Conservation (phyloP, 2,888 invertebrate genomes). For the Melangyna quadrimaculata region DNA sequence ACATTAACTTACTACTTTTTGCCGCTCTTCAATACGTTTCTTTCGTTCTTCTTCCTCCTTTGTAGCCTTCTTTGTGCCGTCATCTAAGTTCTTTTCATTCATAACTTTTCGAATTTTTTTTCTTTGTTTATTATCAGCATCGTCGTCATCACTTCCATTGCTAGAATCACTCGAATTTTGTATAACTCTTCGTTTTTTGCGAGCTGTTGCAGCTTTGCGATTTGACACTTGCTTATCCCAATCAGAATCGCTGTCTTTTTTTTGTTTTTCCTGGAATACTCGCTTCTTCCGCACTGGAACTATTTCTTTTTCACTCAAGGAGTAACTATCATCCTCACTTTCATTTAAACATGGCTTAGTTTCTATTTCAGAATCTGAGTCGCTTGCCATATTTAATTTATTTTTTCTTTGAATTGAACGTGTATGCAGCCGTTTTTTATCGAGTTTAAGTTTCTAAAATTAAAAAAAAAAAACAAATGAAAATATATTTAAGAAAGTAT, state of each 20-base stretch:
- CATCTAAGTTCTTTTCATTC: constrained; percentile 86
- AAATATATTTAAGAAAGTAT: not conserved
- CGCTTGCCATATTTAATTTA: constrained; percentile 37
- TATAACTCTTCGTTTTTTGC: constrained; percentile 76
- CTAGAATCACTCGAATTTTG: constrained; percentile 74
- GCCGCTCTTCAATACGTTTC: constrained; percentile 93
- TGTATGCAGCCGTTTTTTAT: not conserved
- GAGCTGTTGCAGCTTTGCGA: constrained; percentile 61
- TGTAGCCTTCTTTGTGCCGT: constrained; percentile 93
- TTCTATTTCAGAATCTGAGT: constrained; percentile 47
- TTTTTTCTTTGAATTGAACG: not conserved
- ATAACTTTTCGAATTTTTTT: constrained; percentile 84
- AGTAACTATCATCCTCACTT: constrained; percentile 61
- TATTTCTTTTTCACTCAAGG: constrained; percentile 78
- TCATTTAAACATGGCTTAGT: constrained; percentile 11
- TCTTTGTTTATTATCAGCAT: constrained; percentile 80
- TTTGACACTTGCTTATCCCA: constrained; percentile 70
- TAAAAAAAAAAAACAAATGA: not conserved
- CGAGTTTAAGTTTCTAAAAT: constrained; percentile 20
- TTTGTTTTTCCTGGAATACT: constrained; percentile 72
- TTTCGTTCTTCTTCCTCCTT: constrained; percentile 94
- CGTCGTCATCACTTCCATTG: constrained; percentile 72
- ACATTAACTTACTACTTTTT: constrained; percentile 85
- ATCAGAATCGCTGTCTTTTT: constrained; percentile 75
- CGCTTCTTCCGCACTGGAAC: constrained; percentile 77